phyloP scores from a whole-genome alignment of 2,888 invertebrate species.

The Agapetus fuscipes region DNA sequence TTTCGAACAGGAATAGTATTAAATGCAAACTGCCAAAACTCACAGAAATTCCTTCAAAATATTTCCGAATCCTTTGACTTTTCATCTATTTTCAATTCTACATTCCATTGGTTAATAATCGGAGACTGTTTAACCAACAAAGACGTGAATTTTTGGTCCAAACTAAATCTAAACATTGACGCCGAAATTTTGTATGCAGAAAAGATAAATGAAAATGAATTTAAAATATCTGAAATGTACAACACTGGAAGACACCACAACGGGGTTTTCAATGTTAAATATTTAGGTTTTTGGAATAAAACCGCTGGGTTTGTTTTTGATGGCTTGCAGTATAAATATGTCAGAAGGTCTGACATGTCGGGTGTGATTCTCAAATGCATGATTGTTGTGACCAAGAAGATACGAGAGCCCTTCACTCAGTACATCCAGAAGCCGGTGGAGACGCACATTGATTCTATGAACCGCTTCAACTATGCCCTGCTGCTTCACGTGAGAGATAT shows the following conservation, averaged over 20 bases:
- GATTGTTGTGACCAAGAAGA: constrained; percentile 41
- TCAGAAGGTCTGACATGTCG: constrained; percentile 41
- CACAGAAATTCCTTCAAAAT: constrained; percentile 6
- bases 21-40: constrained; percentile 11
- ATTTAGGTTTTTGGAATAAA: constrained; percentile 41
- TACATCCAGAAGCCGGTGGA: constrained; percentile 43
- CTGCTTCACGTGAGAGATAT: constrained; percentile 50
- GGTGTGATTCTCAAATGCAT: constrained; percentile 46
- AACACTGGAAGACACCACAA: constrained; percentile 47
- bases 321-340: constrained; percentile 27
- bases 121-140: constrained; percentile 26
- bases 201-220: constrained; percentile 23
- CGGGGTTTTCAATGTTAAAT: constrained; percentile 37
- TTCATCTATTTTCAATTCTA: constrained; percentile 25
- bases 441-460: constrained; percentile 50
- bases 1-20: constrained; percentile 14
- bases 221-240: constrained; percentile 38
- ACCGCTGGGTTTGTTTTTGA: constrained; percentile 23
- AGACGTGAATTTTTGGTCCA: constrained; percentile 26
- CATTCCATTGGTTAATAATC: constrained; percentile 35
- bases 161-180: constrained; percentile 35
- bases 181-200: constrained; percentile 36
- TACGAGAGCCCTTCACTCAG: constrained; percentile 35
- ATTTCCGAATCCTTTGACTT: constrained; percentile 5
- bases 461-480: constrained; percentile 52